phyloP scores from a whole-genome alignment of 2,113 vertebrate species.

The Barbus barbus region DNA sequence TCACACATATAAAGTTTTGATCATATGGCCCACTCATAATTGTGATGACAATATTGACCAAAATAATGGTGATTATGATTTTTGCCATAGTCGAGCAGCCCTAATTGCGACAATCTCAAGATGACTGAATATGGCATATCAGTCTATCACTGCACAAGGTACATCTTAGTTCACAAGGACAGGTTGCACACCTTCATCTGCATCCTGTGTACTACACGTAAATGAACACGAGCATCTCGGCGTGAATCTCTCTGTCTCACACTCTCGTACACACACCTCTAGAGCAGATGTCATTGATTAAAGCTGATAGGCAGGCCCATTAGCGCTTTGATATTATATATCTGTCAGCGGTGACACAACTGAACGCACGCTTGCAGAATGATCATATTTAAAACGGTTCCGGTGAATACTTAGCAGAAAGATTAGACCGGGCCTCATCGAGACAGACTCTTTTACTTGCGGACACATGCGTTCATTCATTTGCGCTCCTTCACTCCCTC shows the following conservation, averaged over 20 bases:
- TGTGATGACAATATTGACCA: no score
- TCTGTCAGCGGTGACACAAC: conserved; percentile 75
- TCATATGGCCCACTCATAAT: no score
- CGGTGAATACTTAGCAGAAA: conserved; percentile 71
- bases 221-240: not conserved
- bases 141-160: not conserved
- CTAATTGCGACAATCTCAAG: no score
- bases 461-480: conserved; percentile 72
- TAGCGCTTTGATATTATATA: conserved; percentile 74
- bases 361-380: conserved; percentile 62
- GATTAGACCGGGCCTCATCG: conserved; percentile 70
- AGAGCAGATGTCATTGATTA: conserved; percentile 67
- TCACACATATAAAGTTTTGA: no score
- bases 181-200: not conserved
- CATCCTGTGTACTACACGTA: not conserved
- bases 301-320: conserved; percentile 75
- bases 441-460: conserved; percentile 60
- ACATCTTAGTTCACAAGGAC: not conserved
- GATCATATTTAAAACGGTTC: conserved; percentile 79
- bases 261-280: conserved; percentile 28
- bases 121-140: no score
- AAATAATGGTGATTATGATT: no score
- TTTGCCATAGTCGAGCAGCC: no score
- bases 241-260: conserved; percentile 40
- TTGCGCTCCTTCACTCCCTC: conserved; percentile 55